Percentiles rank a stretch among this genome's conserved stretches.
These are phyloP conservation scores for Schizothorax lantsangensis DNA, from an alignment of 2,797 vertebrate species.

Conservation along the genomic window DNA sequence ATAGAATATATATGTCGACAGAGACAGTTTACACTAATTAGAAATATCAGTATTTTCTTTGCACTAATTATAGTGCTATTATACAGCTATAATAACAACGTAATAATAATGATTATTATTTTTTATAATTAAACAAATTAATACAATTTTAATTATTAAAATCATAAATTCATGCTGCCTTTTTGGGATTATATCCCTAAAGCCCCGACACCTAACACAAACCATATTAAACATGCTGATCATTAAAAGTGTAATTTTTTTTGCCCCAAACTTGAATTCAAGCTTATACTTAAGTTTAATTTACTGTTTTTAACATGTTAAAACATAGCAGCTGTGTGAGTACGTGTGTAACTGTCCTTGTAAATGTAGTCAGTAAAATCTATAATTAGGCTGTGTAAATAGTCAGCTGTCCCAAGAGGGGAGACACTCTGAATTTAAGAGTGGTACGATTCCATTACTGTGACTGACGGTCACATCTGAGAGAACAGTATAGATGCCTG, in stretches of 20 bases:
- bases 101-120: neutral
- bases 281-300: neutral
- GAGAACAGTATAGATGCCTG: conserved; percentile 60
- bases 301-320: neutral
- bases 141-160: neutral
- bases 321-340: conserved; percentile 9
- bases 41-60: no score
- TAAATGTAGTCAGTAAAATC: conserved; percentile 47
- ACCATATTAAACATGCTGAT: neutral
- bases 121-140: neutral
- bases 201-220: neutral
- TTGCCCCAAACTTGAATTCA: neutral
- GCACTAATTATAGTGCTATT: no score
- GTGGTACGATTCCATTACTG: conserved; percentile 58
- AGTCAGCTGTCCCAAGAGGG: conserved; percentile 81
- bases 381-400: conserved; percentile 80
- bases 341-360: neutral
- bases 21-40: no score
- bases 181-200: neutral
- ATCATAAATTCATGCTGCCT: neutral
- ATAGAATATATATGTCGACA: no score
- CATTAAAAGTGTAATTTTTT: neutral
- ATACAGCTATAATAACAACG: no score
- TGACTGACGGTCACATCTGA: conserved; percentile 82
- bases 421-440: conserved; percentile 64